Evolutionary conservation across 2,888 invertebrate species (phyloP), one percentile per base, ranked within the genome.

Genomic region (Tetheella fluctuosa): DNA sequence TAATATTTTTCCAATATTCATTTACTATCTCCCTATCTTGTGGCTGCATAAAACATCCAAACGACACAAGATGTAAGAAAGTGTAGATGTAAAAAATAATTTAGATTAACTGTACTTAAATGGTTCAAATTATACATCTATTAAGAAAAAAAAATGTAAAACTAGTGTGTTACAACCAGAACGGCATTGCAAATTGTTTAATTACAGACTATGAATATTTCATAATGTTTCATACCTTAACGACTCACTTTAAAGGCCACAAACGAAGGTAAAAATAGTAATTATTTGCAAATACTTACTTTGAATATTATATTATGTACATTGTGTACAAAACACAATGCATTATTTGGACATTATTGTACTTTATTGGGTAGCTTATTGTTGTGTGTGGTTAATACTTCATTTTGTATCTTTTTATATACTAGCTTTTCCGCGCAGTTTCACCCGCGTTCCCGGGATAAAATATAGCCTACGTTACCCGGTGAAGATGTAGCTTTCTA

Each of bases 181-280:
- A 81, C 76, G 74, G 78, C 81, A 81, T 85, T 84, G 84, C 80
- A 74, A 83, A 80, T 81, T 74, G 71, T 85, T 85, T 83, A 81
- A 85, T 86, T 83, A 78, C 74, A 69, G 69, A 70, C 65, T 78
- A 85, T 86, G 81, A 85, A 87, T 85, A 88, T 86, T 86, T 84
- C 78, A 81, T 79, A 81, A 54, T 54, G 17, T 30, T 28, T 54
- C 28, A 54, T 17, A 54, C 30, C 54, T 54, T 34, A 80, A 75
- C 77, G 75, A 80, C 66, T 80, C 82, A 79, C 69, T 79, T 78
- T 79, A 82, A 82, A 88, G 84, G 85, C 80, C 84, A 83, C 71
- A 77, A 66, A 77, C 71, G 83, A 83, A 85, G 85, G 85, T 80
- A 79, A 84, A 79, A 80, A 74, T 74, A 64, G 71, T 77, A 72